phyloP scores from a whole-genome alignment of 2,797 vertebrate species.

The Epinephelus awoara region DNA sequence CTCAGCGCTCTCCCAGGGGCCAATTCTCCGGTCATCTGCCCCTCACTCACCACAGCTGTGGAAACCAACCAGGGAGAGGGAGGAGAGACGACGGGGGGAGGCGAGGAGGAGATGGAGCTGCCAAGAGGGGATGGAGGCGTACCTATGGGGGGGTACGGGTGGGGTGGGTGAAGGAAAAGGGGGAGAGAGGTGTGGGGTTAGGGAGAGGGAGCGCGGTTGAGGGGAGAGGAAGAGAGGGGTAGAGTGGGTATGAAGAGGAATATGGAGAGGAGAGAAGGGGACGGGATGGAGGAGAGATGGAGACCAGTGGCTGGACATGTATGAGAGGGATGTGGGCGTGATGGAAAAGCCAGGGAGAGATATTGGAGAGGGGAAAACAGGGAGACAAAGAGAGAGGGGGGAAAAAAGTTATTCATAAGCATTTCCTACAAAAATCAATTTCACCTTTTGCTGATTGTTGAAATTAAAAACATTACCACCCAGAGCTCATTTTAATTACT shows the following conservation, averaged over 20 bases:
- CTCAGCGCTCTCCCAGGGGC: constrained; percentile 89
- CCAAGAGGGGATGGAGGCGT: constrained; percentile 71
- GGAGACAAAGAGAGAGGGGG: constrained; percentile 53
- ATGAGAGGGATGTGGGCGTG: constrained; percentile 49
- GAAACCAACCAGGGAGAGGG: constrained; percentile 83
- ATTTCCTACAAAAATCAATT: constrained; percentile 27
- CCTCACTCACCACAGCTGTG: constrained; percentile 90
- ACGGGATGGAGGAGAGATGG: constrained; percentile 41
- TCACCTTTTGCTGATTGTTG: constrained; percentile 10
- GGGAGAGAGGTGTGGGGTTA: constrained; percentile 37
- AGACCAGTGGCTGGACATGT: constrained; percentile 48
- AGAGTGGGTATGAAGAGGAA: constrained; percentile 73
- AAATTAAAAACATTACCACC: constrained; percentile 20
- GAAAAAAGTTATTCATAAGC: constrained; percentile 68
- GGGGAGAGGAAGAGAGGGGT: constrained; percentile 59
- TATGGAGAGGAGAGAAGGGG: constrained; percentile 59
- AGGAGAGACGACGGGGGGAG: constrained; percentile 44
- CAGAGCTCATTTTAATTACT: constrained; percentile 28
- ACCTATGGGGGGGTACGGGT: constrained; percentile 45
- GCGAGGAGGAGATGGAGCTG: constrained; percentile 61
- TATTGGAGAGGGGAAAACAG: constrained; percentile 11
- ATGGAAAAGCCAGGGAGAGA: constrained; percentile 59
- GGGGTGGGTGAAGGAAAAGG: constrained; percentile 11
- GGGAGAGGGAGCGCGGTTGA: constrained; percentile 51
- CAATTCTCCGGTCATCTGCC: constrained; percentile 91